A percentile compares a stretch with the other conserved stretches of the same genome.
Evolutionary conservation across 2,888 invertebrate species (phyloP).

Genomic region (Hemicrepidius hirtus): DNA sequence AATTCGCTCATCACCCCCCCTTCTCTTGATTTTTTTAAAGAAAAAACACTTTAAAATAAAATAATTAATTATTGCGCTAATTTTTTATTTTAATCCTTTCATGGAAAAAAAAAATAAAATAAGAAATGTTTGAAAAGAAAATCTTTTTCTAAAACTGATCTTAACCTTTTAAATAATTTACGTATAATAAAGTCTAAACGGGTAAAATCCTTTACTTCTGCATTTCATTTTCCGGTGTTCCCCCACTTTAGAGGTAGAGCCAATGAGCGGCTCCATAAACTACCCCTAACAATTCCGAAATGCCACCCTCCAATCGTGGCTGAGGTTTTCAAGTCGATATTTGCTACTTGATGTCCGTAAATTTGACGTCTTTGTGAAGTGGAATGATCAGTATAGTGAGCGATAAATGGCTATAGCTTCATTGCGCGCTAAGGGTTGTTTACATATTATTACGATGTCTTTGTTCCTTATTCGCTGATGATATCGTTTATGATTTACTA

Average conservation of each 20-base stretch:
- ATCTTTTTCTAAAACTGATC: conserved; percentile 8
- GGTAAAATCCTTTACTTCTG: conserved; percentile 47
- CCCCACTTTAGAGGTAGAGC: conserved; percentile 56
- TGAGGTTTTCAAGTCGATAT: conserved; percentile 72
- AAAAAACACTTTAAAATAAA: too few species aligned
- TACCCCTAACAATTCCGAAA: conserved; percentile 64
- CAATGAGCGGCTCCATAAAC: conserved; percentile 61
- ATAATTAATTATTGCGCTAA: too few species aligned
- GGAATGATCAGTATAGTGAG: conserved; percentile 67
- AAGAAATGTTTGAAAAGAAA: background rate
- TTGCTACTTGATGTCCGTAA: conserved; percentile 69
- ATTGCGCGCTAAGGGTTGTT: conserved; percentile 64
- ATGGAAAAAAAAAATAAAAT: too few species aligned
- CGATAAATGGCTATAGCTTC: conserved; percentile 68
- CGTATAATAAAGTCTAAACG: conserved; percentile 44
- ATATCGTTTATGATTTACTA: conserved; percentile 44
- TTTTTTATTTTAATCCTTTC: too few species aligned
- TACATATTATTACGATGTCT: conserved; percentile 59
- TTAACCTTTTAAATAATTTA: conserved; percentile 37
- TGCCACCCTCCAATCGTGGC: conserved; percentile 70
- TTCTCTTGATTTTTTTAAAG: too few species aligned
- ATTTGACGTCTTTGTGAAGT: conserved; percentile 68
- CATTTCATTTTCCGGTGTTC: conserved; percentile 58
- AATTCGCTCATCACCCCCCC: too few species aligned
- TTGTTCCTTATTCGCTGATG: conserved; percentile 40